Evolutionary conservation across 2,888 invertebrate species (phyloP).

Genomic region (Aelia acuminata): DNA sequence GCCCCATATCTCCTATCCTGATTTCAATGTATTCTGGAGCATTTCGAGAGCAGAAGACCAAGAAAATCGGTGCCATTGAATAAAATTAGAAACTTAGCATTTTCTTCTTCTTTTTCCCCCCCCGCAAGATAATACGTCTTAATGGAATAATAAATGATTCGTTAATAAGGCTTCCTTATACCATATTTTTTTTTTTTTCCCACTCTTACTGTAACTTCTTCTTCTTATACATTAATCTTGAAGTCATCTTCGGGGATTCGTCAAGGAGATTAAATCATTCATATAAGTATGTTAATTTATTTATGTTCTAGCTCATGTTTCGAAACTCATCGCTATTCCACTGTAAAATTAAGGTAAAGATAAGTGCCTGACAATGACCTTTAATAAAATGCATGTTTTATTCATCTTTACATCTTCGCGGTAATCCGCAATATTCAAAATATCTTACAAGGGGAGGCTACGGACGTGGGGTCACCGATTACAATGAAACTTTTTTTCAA

Average conservation of each 20-base stretch:
- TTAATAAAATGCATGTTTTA: background rate
- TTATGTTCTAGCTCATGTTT: background rate
- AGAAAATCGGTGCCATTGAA: no score
- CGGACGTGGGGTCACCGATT: no score
- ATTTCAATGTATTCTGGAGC: no score
- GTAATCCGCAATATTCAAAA: background rate
- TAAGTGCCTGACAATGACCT: background rate
- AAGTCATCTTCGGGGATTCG: background rate
- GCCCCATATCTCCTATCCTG: no score
- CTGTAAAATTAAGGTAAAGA: background rate
- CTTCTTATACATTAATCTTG: background rate
- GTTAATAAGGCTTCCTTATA: background rate
- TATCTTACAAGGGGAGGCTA: background rate
- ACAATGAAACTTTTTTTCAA: no score
- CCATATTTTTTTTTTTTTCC: background rate
- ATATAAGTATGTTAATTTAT: background rate
- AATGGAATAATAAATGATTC: background rate
- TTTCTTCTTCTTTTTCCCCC: no score
- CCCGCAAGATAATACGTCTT: no score
- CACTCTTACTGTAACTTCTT: background rate
- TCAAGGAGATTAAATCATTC: background rate
- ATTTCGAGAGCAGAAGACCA: no score
- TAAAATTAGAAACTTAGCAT: no score
- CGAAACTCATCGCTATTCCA: background rate
- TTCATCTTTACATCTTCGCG: background rate